phyloP scores from a whole-genome alignment of 2,797 vertebrate species.

The Euthynnus affinis region DNA sequence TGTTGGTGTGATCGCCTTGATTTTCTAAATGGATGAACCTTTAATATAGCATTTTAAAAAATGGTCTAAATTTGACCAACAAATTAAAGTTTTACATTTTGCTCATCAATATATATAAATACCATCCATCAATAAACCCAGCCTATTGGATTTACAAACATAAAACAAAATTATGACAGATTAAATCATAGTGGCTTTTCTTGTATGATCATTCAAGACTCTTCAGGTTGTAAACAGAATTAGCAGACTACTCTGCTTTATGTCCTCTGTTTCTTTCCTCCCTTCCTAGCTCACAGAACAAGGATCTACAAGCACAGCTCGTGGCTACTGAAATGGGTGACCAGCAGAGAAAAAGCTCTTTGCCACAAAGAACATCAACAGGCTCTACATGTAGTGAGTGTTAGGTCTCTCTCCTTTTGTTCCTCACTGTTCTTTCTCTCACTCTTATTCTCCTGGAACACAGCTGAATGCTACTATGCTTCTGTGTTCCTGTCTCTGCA shows the following conservation, averaged over 20 bases:
- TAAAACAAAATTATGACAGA: too few relatives aligned
- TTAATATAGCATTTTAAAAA: too few relatives aligned
- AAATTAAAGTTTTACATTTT: not conserved
- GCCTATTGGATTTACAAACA: not conserved
- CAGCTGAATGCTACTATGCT: slow-evolving; percentile 55
- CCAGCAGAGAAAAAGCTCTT: slow-evolving; percentile 33
- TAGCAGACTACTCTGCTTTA: slow-evolving; percentile 15
- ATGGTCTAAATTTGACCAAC: not conserved
- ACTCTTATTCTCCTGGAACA: slow-evolving; percentile 57
- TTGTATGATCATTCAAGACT: slow-evolving; percentile 17
- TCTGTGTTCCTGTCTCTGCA: slow-evolving; percentile 56
- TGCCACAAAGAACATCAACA: slow-evolving; percentile 39
- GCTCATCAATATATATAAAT: slow-evolving; percentile 11
- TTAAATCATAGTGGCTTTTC: not conserved
- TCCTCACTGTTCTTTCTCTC: slow-evolving; percentile 44
- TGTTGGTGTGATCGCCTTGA: too few relatives aligned
- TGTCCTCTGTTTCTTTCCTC: slow-evolving; percentile 19
- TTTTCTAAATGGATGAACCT: too few relatives aligned
- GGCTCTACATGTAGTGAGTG: slow-evolving; percentile 26
- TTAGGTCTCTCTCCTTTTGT: slow-evolving; percentile 47
- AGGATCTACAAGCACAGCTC: slow-evolving; percentile 39
- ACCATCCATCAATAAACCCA: slow-evolving; percentile 2
- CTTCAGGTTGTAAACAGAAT: slow-evolving; percentile 12
- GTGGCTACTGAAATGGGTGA: slow-evolving; percentile 54
- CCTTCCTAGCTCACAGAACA: not conserved